Conservation (phyloP, 2,888 invertebrate genomes). For the Standfussiana lucernea region DNA sequence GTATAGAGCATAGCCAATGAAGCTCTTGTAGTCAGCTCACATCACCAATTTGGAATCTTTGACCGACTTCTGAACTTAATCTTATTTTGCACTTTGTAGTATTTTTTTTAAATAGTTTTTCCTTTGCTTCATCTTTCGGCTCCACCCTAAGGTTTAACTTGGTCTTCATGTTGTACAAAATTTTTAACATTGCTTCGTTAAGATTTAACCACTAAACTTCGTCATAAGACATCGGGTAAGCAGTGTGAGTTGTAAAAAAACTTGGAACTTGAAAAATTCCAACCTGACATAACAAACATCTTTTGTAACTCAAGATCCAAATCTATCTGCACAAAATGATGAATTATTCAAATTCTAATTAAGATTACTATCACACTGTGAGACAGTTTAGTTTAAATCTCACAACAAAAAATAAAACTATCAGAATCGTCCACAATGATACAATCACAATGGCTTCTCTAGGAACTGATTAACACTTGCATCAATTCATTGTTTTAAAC, state of each 20-base stretch:
- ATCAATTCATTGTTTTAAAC: conserved; percentile 55
- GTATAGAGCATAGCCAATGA: background rate
- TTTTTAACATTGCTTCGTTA: background rate
- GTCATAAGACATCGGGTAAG: background rate
- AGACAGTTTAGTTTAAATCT: conserved; percentile 21
- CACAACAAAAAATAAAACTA: conserved; percentile 38
- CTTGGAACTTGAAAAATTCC: background rate
- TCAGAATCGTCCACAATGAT: conserved; percentile 39
- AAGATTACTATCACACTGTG: conserved; percentile 46
- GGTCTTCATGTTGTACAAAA: too few relatives aligned
- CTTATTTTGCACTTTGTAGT: background rate
- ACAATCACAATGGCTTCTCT: conserved; percentile 49
- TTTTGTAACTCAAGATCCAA: conserved; percentile 10
- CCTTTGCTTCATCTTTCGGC: too few relatives aligned
- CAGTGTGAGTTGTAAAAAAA: background rate
- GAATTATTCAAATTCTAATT: conserved; percentile 31
- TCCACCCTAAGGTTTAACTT: too few relatives aligned
- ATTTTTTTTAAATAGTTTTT: too few relatives aligned
- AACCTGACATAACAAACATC: background rate
- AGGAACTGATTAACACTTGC: conserved; percentile 47
- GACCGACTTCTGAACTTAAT: background rate
- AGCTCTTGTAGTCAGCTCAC: too few relatives aligned
- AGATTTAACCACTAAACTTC: background rate
- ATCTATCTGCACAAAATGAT: conserved; percentile 16
- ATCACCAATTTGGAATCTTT: background rate